Evolutionary conservation across 2,797 vertebrate species (phyloP).

Genomic region (Emydoidea blandingii): DNA sequence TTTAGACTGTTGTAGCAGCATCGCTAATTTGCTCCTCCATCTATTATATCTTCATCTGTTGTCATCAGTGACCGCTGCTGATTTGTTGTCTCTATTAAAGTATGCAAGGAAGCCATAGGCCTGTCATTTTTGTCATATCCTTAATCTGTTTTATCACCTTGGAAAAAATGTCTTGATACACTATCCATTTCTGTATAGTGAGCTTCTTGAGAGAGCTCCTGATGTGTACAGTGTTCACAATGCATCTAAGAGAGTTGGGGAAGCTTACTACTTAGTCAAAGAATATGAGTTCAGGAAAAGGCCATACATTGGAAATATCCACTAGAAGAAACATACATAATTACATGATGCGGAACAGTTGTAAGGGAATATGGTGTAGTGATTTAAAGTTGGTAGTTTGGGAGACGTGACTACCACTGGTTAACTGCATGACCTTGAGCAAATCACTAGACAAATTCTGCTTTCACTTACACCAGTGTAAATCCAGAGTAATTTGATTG

Average conservation of each 20-base stretch:
- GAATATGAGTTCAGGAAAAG: not conserved
- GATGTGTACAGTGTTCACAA: not conserved
- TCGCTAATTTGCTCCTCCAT: slow-evolving; percentile 57
- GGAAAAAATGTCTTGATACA: slow-evolving; percentile 73
- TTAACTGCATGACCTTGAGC: slow-evolving; percentile 39
- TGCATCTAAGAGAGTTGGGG: not conserved
- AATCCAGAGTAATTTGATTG: slow-evolving; percentile 13
- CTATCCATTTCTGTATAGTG: slow-evolving; percentile 44
- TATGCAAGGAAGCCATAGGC: slow-evolving; percentile 66
- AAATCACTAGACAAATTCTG: slow-evolving; percentile 13
- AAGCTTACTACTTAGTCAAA: not conserved
- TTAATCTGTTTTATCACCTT: slow-evolving; percentile 78
- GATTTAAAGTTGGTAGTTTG: not conserved
- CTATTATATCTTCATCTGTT: slow-evolving; percentile 65
- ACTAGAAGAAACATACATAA: not conserved
- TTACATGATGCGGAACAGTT: not conserved
- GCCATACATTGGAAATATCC: not conserved
- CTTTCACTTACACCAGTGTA: slow-evolving; percentile 40
- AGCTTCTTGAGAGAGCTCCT: slow-evolving; percentile 45
- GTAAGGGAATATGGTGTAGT: not conserved
- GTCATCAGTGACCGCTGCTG: slow-evolving; percentile 67
- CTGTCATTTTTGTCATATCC: slow-evolving; percentile 76
- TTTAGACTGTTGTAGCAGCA: slow-evolving; percentile 51
- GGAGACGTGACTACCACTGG: not conserved
- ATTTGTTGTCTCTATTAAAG: slow-evolving; percentile 75